Evolutionary conservation across 2,113 vertebrate genomes (phyloP).

Genomic region (Gallinago jamesoni): DNA sequence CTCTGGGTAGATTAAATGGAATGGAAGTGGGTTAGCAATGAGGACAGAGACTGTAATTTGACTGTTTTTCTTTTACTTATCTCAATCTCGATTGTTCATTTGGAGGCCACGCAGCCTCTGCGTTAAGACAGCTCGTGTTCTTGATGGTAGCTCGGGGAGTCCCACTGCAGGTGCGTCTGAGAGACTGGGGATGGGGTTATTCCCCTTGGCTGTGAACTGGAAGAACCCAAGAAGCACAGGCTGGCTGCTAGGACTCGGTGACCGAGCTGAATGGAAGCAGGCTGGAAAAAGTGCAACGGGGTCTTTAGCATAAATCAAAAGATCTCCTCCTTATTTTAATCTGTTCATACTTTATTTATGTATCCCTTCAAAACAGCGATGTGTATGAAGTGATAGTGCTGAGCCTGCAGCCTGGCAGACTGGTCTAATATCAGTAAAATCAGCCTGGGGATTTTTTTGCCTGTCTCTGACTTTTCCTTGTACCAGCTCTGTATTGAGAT

Average conservation of each 20-base stretch:
- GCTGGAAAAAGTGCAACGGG: not conserved
- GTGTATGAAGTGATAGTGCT: not conserved
- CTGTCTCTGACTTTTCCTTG: not conserved
- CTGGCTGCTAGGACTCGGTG: not conserved
- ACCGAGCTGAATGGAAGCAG: not conserved
- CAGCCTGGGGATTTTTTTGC: not conserved
- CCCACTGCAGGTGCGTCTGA: not conserved
- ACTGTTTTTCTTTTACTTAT: constrained; percentile 3
- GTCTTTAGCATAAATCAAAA: not conserved
- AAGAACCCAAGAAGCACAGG: not conserved
- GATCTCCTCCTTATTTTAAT: not conserved
- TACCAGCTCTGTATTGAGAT: not conserved
- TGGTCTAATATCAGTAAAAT: not conserved
- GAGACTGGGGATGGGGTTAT: not conserved
- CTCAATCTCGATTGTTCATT: not conserved
- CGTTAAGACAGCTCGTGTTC: not conserved
- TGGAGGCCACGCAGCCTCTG: not conserved
- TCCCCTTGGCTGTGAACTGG: not conserved
- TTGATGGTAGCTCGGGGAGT: not conserved
- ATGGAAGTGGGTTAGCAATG: not conserved
- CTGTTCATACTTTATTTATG: not conserved
- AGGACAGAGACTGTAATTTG: not conserved
- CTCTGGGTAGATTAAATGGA: not conserved
- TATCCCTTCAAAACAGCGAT: not conserved
- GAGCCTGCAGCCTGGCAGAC: not conserved